Base-by-base conservation (phyloP, 2,888 invertebrate genomes). In the Parnassius glacialis region DNA sequence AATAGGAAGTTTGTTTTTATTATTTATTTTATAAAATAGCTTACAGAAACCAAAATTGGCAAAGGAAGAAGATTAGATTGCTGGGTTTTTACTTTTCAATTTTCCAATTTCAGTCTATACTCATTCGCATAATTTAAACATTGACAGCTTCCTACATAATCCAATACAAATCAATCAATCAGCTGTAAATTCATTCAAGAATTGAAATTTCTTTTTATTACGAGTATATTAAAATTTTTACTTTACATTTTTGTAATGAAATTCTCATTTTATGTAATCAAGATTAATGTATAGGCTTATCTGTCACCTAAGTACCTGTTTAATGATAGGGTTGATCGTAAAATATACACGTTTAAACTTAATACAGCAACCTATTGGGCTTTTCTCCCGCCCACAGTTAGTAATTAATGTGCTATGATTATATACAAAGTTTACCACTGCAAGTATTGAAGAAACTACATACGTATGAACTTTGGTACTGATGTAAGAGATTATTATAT, bases 261-360 rank as follows among this genome's bases (percentile, higher is more conserved):
- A 81, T 82, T 79, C 80, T 78, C 78, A 83, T 81, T 84, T 83
- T 84, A 85, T 80, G 83, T 83, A 86, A 34, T 34, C 84, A 83
- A 87, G 84, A 81, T 83, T 85, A 84, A 82, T 81, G 82, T 83
- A 77, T 74, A 79, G 79, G 80, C 83, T 86, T 89, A 89, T 89
- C 87, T 87, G 80, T 87, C 86, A 83, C 85, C 81, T 5, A 88
- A 88, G 88, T 90, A 89, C 90, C 87, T 87, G 85, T 85, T 89
- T 90, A 88, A 90, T 90, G 87, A 90, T 89, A 90, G 88, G 90
- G 89, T 87, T 80, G 87, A 87, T 89, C 90, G 87, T 90, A 89
- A 90, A 34, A 90, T 90, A 88, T 87, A 90, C 86, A 86, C 82
- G 84, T 83, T 80, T 83, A 80, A 87, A 88, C 85, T 87, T 85